These are phyloP conservation scores for Perizoma flavofasciatum DNA, from an alignment of 2,888 invertebrate species.

Conservation along the genomic window DNA sequence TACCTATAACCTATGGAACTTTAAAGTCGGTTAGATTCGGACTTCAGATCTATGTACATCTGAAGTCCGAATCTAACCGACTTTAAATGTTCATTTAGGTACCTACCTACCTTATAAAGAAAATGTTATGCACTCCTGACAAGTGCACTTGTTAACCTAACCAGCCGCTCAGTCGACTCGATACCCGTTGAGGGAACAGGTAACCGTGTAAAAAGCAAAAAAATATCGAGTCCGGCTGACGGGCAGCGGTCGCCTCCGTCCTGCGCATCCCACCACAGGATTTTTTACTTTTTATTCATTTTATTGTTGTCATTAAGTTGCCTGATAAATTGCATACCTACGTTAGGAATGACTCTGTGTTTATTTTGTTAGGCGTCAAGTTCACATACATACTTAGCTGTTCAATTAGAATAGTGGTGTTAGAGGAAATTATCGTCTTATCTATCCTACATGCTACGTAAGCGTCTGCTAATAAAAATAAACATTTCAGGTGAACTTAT, in stretches of 20 bases:
- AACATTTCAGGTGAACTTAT: too few relatives aligned
- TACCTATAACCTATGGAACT: too few relatives aligned
- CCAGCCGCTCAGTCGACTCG: conserved; percentile 63
- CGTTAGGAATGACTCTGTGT: neutral
- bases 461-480: conserved; percentile 1
- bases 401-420: conserved; percentile 20
- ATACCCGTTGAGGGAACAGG: conserved; percentile 78
- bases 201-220: conserved; percentile 74
- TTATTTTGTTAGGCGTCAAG: conserved; percentile 3
- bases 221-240: conserved; percentile 63
- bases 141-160: conserved; percentile 77
- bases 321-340: conserved; percentile 24
- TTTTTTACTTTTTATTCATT: conserved; percentile 43
- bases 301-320: conserved; percentile 30
- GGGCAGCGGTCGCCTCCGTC: conserved; percentile 56
- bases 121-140: conserved; percentile 67
- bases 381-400: neutral
- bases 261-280: conserved; percentile 36
- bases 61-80: too few relatives aligned
- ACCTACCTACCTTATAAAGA: conserved; percentile 1
- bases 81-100: too few relatives aligned
- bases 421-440: conserved; percentile 8
- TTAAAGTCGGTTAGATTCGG: too few relatives aligned
- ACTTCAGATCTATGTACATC: too few relatives aligned
- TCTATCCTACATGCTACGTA: neutral